Conservation (phyloP, 2,797 vertebrate species). For the Urocyon cinereoargenteus region DNA sequence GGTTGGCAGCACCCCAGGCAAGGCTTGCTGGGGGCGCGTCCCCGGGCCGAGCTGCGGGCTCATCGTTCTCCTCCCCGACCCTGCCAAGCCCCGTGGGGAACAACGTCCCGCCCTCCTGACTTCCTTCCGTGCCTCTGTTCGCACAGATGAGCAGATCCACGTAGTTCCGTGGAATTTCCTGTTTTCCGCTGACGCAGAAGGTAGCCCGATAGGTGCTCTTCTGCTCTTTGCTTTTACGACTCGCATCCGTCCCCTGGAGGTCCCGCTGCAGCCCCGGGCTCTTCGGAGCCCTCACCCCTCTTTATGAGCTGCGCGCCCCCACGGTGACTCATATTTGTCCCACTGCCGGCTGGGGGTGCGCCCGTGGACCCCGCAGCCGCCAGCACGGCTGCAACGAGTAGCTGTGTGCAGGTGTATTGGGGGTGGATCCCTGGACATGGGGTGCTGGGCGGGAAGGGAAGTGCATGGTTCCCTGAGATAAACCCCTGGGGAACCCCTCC, state of each 20-base stretch:
- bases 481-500: no score
- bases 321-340: no score
- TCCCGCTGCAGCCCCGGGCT: not conserved
- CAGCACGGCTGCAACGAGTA: accelerated
- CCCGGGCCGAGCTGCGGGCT: no score
- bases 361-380: no score
- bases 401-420: no score
- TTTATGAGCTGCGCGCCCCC: no score
- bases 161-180: not conserved
- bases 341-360: no score
- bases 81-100: not conserved
- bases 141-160: not conserved
- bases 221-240: not conserved
- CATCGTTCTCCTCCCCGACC: not conserved
- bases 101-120: not conserved
- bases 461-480: no score
- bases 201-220: not conserved
- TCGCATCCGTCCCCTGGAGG: not conserved
- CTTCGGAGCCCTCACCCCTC: not conserved
- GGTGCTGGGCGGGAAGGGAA: no score
- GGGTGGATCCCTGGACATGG: no score
- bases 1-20: not conserved
- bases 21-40: not conserved
- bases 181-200: not conserved
- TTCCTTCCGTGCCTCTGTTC: not conserved